phyloP scores from a whole-genome alignment of 2,797 vertebrate species.

The Urocyon cinereoargenteus region DNA sequence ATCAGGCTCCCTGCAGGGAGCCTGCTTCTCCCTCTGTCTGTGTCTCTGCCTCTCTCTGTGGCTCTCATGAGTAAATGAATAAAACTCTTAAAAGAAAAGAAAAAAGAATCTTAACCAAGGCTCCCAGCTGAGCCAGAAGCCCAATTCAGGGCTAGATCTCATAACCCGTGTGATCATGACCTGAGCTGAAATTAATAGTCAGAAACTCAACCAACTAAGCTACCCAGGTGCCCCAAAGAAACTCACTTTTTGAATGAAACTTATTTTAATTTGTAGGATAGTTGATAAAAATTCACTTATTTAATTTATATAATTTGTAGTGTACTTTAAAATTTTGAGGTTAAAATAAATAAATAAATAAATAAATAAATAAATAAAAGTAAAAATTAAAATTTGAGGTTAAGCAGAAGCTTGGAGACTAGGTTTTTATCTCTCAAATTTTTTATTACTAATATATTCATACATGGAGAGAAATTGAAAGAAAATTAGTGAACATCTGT shows the following conservation, averaged over 20 bases:
- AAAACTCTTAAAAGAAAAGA: too few relatives aligned
- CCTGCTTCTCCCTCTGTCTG: too few relatives aligned
- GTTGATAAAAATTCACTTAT: background rate
- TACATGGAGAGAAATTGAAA: background rate
- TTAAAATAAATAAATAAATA: too few relatives aligned
- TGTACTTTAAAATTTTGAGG: background rate
- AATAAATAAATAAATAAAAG: too few relatives aligned
- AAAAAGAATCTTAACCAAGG: background rate
- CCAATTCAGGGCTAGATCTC: background rate
- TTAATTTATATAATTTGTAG: conserved; percentile 16
- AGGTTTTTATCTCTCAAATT: background rate
- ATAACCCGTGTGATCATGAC: background rate
- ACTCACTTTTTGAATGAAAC: conserved; percentile 31
- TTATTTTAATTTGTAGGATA: conserved; percentile 31
- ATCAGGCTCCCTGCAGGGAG: too few relatives aligned
- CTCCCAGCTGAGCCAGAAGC: background rate
- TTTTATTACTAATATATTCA: background rate
- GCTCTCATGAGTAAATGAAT: too few relatives aligned
- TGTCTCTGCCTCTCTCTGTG: too few relatives aligned
- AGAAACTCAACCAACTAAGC: background rate
- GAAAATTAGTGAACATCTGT: background rate
- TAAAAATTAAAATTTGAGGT: background rate
- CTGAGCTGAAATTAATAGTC: background rate
- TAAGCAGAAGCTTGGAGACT: background rate
- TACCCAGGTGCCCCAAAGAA: background rate